Evolutionary conservation across 2,888 invertebrate genomes (phyloP).

Genomic region (Thymelicus acteon): DNA sequence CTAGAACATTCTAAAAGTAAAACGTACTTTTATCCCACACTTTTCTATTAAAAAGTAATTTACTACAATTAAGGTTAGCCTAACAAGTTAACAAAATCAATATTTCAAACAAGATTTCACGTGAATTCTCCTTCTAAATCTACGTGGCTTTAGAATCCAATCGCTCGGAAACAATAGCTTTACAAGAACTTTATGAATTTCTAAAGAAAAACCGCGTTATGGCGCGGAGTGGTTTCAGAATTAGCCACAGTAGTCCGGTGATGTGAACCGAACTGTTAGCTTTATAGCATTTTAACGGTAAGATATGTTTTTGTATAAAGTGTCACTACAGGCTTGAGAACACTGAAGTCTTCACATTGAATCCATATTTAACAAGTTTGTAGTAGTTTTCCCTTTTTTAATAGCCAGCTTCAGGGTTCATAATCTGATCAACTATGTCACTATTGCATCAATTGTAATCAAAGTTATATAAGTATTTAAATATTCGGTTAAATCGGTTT

Average conservation of each 20-base stretch:
- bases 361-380: too few relatives aligned
- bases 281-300: slow-evolving; percentile 25
- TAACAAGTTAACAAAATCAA: neutral
- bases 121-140: neutral
- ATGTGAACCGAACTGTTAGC: slow-evolving; percentile 17
- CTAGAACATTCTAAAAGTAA: too few relatives aligned
- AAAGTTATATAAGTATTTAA: too few relatives aligned
- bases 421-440: too few relatives aligned
- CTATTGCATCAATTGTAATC: too few relatives aligned
- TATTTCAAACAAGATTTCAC: slow-evolving; percentile 5
- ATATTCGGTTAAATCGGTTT: too few relatives aligned
- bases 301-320: neutral
- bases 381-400: too few relatives aligned
- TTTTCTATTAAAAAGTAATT: too few relatives aligned
- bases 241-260: slow-evolving; percentile 18
- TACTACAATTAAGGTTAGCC: too few relatives aligned
- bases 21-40: too few relatives aligned
- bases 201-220: slow-evolving; percentile 22
- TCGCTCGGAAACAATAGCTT: slow-evolving; percentile 15
- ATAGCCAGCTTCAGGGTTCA: too few relatives aligned
- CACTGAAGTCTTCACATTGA: neutral
- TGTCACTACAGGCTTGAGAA: neutral
- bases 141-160: slow-evolving; percentile 1
- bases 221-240: slow-evolving; percentile 17
- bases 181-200: slow-evolving; percentile 25